Evolutionary conservation across 2,113 vertebrate species (phyloP), one percentile per base, ranked within the genome.

Genomic region (Trematomus loennbergii): DNA sequence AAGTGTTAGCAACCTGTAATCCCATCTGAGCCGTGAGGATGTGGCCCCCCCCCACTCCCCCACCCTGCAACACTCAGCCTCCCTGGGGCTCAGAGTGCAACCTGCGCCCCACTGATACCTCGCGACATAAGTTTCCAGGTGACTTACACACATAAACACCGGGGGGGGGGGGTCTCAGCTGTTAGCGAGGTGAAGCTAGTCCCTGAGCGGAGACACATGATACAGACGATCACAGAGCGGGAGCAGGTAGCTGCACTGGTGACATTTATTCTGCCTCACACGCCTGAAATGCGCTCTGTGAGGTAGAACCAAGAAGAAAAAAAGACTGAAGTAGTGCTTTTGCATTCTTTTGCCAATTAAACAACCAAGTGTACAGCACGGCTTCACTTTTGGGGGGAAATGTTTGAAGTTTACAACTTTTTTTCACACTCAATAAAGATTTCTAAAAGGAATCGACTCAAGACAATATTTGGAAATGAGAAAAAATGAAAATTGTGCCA

Each of bases 1-100:
- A 78, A 87, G 87, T 87, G 90, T 91, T 86, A 88, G 88, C 87
- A 87, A 92, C 90, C 88, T 89, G 89, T 94, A 93, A 94, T 93
- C 89, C 90, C 89, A 90, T 91, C 90, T 90, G 93, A 94, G 89
- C 89, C 65, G 61, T 15, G 62, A 82, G 83, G 70, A 84, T 54
- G 81, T 73, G 79, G 1, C 16, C 43, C 13, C 45, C 55, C 12
- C 40, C 36, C 12, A 4, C 53, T 9, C 20, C 29, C 57, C 22
- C 18, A 5, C 74, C 0, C 3, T 40, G 1, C 22, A 29, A 61
- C 83, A 53, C 50, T 2, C 15, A 13, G 13, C 40, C 79, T 80
- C 90, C 87, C 82, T 1, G 85, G 84, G 90, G 87, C 78, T 86
- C 54, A 0, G 49, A 73, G 70, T 71, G 84, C 87, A 87, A 88